Conservation (phyloP, 2,888 invertebrate species). For the Ommatoiulus sabulosus region DNA sequence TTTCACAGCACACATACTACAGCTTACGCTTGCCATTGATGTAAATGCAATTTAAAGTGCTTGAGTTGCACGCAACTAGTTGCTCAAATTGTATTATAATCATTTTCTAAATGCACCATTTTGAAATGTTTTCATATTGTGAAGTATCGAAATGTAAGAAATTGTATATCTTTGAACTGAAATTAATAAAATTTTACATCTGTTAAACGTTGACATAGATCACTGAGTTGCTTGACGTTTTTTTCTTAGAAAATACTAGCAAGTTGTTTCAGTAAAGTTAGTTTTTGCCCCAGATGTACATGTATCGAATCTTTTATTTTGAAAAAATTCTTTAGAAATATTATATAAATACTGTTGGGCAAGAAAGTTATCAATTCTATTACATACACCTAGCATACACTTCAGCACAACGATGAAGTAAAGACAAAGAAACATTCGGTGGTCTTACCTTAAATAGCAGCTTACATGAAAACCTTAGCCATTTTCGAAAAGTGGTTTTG, state of each 20-base stretch:
- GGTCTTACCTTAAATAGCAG: background rate
- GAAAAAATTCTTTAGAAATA: too few relatives aligned
- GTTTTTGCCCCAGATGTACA: too few relatives aligned
- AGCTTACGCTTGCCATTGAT: conserved; percentile 51
- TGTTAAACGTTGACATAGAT: conserved; percentile 41
- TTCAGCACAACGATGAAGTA: too few relatives aligned
- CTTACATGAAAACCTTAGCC: background rate
- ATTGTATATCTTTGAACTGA: conserved; percentile 52
- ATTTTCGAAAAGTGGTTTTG: background rate
- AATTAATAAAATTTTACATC: conserved; percentile 49
- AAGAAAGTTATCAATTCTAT: too few relatives aligned
- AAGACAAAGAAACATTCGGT: background rate
- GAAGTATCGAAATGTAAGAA: conserved; percentile 49
- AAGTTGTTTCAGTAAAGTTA: too few relatives aligned
- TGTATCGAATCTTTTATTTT: too few relatives aligned
- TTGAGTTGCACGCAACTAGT: conserved; percentile 53
- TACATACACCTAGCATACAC: too few relatives aligned
- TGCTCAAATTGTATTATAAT: conserved; percentile 51
- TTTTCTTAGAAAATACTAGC: background rate
- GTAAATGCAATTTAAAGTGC: conserved; percentile 49
- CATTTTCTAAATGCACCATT: conserved; percentile 53
- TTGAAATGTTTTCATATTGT: conserved; percentile 53
- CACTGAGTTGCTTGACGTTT: background rate
- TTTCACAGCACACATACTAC: conserved; percentile 34
- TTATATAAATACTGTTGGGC: too few relatives aligned